Conservation (phyloP, 2,888 invertebrate species). For the Phorcus lineatus region DNA sequence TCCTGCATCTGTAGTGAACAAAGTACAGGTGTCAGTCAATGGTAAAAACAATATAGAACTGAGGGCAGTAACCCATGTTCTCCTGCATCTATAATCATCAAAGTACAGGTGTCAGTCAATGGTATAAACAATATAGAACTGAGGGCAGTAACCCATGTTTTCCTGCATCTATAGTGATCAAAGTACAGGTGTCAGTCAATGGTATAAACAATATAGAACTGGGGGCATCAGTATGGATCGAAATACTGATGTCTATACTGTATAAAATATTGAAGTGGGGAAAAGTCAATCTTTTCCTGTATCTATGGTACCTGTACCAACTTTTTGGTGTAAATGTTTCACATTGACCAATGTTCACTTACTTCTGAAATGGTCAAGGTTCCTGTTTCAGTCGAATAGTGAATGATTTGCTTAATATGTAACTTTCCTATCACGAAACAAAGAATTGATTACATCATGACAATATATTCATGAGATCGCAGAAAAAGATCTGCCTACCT, state of each 20-base stretch:
- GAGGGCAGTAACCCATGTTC: slow-evolving; percentile 92
- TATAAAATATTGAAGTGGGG: slow-evolving; percentile 78
- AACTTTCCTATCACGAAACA: too few species aligned
- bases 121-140: slow-evolving; percentile 79
- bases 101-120: too few species aligned
- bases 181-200: too few species aligned
- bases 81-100: slow-evolving; percentile 80
- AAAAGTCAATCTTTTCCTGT: too few species aligned
- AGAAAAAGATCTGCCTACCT: slow-evolving; percentile 41
- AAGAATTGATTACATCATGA: too few species aligned
- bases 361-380: slow-evolving; percentile 78
- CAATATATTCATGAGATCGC: too few species aligned
- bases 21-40: too few species aligned
- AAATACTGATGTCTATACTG: too few species aligned
- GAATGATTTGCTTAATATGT: too few species aligned
- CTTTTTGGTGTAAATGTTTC: too few species aligned
- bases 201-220: slow-evolving; percentile 78
- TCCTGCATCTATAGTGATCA: slow-evolving; percentile 80
- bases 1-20: slow-evolving; percentile 80
- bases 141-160: slow-evolving; percentile 91
- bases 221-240: slow-evolving; percentile 93
- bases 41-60: slow-evolving; percentile 79
- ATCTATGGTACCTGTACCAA: too few species aligned
- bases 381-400: too few species aligned
- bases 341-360: slow-evolving; percentile 83